Conservation (phyloP, 2,113 vertebrate species). For the Perccottus glenii region DNA sequence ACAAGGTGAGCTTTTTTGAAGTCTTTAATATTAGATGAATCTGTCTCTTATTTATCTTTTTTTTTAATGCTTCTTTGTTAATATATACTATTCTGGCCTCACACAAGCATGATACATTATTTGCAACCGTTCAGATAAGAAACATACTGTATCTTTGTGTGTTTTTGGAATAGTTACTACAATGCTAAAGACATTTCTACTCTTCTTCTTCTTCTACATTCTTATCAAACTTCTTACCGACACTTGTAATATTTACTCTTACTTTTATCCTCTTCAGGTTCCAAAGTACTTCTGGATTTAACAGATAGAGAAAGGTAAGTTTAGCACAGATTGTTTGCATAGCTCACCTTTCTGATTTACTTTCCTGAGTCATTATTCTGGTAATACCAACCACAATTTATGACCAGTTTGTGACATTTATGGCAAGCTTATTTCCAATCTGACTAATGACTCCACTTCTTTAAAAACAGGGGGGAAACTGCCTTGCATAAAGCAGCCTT, state of each 20-base stretch:
- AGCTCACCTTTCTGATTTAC: background rate
- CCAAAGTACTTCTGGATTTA: conserved; percentile 90
- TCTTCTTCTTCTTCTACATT: no score
- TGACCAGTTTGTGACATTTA: no score
- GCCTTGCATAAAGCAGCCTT: conserved; percentile 94
- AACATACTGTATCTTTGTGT: no score
- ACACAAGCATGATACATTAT: no score
- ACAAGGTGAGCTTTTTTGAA: conserved; percentile 81
- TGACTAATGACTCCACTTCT: conserved; percentile 21
- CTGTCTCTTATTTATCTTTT: background rate
- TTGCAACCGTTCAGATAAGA: no score
- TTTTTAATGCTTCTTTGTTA: background rate
- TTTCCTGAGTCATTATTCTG: background rate
- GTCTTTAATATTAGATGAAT: background rate
- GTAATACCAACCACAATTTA: background rate
- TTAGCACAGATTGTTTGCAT: background rate
- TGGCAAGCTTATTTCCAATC: background rate
- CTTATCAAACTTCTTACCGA: no score
- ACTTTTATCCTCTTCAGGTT: conserved; percentile 78
- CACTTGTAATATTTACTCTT: background rate
- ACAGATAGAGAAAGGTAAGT: conserved; percentile 92
- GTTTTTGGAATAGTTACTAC: no score
- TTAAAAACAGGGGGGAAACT: conserved; percentile 86
- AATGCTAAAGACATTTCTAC: no score
- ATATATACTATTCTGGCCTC: no score